Evolutionary conservation across 2,797 vertebrate species (phyloP).

Genomic region (Hydrolagus colliei): DNA sequence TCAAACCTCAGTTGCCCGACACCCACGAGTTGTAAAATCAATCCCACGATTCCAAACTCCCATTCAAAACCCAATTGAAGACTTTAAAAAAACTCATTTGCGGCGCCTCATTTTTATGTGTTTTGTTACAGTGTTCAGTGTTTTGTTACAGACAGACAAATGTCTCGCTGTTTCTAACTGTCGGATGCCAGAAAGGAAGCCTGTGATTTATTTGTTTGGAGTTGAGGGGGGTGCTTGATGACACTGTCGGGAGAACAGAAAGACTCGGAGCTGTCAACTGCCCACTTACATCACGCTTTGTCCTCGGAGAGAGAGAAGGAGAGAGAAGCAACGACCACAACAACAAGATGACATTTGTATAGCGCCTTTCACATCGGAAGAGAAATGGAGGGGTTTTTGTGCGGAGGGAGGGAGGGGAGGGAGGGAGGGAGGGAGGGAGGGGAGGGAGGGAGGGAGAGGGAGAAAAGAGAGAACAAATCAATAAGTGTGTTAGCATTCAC

Average conservation of each 20-base stretch:
- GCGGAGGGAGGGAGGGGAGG: constrained; percentile 16
- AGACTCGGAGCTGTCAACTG: constrained; percentile 59
- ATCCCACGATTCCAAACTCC: too few relatives aligned
- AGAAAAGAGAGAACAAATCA: constrained; percentile 60
- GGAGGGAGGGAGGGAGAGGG: constrained; percentile 50
- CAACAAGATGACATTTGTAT: too few relatives aligned
- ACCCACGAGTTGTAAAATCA: too few relatives aligned
- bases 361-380: too few relatives aligned
- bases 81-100: too few relatives aligned
- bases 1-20: too few relatives aligned
- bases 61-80: too few relatives aligned
- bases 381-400: too few relatives aligned
- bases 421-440: constrained; percentile 55
- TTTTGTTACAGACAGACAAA: constrained; percentile 54
- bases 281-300: constrained; percentile 66
- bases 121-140: constrained; percentile 56
- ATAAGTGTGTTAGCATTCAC: constrained; percentile 68
- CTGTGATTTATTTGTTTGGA: constrained; percentile 60
- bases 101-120: constrained; percentile 41
- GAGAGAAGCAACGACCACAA: constrained; percentile 40
- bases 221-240: constrained; percentile 54
- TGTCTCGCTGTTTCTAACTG: constrained; percentile 53
- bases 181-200: constrained; percentile 54
- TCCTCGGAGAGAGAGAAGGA: constrained; percentile 56
- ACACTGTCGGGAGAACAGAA: constrained; percentile 57